phyloP scores from a whole-genome alignment of 2,797 vertebrate species.

The Typhlichthys eigenmanni region DNA sequence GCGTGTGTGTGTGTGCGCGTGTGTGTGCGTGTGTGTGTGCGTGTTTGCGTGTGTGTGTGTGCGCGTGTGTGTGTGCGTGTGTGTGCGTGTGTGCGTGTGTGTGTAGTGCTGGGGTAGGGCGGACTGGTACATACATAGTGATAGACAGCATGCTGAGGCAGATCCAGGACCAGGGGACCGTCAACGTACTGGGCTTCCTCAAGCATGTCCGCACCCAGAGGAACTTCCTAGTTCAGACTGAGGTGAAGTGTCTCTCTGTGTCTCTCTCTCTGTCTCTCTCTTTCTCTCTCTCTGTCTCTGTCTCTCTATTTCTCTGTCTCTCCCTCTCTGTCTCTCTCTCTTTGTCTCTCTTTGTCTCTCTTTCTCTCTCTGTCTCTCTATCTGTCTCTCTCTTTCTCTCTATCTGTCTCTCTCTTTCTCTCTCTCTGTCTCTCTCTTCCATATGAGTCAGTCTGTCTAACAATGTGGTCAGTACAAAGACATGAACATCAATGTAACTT shows the following conservation, averaged over 20 bases:
- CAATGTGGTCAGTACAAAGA: too few relatives aligned
- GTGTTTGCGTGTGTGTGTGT: neutral
- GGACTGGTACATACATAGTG: conserved; percentile 95
- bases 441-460: too few relatives aligned
- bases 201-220: conserved; percentile 96
- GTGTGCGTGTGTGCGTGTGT: conserved; percentile 18
- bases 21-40: conserved; percentile 28
- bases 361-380: neutral
- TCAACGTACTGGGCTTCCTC: conserved; percentile 92
- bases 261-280: neutral
- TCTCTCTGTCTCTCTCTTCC: neutral
- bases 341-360: conserved; percentile 12
- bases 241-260: conserved; percentile 74
- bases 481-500: too few relatives aligned
- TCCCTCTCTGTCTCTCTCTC: neutral
- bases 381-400: neutral
- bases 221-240: conserved; percentile 97
- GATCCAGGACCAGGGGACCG: conserved; percentile 90
- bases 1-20: conserved; percentile 6
- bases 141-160: conserved; percentile 97
- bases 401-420: neutral
- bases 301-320: neutral
- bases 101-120: conserved; percentile 90
- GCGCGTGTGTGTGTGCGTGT: too few relatives aligned
- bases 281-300: neutral